A percentile compares a stretch with the other conserved stretches of the same genome.
These are phyloP conservation scores for Drosophila aff. DNA, from an alignment of 1,140 invertebrate species.

Conservation along the genomic window DNA sequence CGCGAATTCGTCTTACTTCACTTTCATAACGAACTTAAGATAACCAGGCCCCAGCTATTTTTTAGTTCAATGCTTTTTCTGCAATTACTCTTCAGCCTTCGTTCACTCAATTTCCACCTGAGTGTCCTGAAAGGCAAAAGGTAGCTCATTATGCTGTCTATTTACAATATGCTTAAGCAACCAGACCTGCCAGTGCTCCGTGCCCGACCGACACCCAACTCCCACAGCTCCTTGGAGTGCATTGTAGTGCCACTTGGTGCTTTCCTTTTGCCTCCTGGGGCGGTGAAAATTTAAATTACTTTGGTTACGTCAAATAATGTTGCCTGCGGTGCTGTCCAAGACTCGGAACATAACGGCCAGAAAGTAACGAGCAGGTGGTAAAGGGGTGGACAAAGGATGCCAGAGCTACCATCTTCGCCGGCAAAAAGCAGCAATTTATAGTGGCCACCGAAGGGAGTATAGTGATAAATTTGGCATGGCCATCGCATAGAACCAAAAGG, in stretches of 20 bases:
- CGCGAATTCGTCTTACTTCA: not conserved
- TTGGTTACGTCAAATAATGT: conserved; percentile 82
- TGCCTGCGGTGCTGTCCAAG: conserved; percentile 65
- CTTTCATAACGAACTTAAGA: conserved; percentile 21
- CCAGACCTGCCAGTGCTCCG: conserved; percentile 29
- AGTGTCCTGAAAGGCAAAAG: conserved; percentile 69
- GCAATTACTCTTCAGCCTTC: conserved; percentile 32
- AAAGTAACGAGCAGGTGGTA: conserved; percentile 21
- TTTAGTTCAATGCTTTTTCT: conserved; percentile 47
- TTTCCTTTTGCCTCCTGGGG: conserved; percentile 10
- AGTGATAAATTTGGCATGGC: conserved; percentile 76
- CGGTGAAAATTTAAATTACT: conserved; percentile 81
- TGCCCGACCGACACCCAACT: not conserved
- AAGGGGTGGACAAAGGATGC: conserved; percentile 13
- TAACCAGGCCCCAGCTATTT: conserved; percentile 19
- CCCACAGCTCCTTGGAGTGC: conserved; percentile 48
- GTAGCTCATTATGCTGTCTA: conserved; percentile 81
- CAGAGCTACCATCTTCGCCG: conserved; percentile 39
- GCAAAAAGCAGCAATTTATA: conserved; percentile 74
- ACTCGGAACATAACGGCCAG: conserved; percentile 48
- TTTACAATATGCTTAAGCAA: conserved; percentile 81
- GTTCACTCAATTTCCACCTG: conserved; percentile 70
- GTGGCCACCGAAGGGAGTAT: conserved; percentile 65
- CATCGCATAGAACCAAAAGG: conserved; percentile 20
- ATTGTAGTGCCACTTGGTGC: conserved; percentile 75